These are phyloP conservation scores for Cerastoderma edule DNA, from an alignment of 2,888 invertebrate species.

Conservation along the genomic window DNA sequence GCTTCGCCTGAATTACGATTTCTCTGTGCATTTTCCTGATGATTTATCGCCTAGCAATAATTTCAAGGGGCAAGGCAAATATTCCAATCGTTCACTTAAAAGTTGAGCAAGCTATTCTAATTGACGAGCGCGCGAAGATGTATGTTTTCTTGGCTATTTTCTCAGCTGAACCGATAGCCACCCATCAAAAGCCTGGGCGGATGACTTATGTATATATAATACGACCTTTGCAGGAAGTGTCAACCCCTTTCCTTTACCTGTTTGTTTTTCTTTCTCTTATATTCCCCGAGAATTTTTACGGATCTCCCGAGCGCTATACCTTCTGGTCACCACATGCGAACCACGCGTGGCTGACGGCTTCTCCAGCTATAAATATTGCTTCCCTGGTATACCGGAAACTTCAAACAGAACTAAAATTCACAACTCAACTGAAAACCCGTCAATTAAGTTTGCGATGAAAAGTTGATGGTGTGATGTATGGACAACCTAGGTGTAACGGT, in stretches of 20 bases:
- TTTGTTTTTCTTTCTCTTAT: slow-evolving; percentile 49
- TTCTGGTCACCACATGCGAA: slow-evolving; percentile 27
- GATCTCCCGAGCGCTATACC: slow-evolving; percentile 15
- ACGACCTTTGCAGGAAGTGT: slow-evolving; percentile 46
- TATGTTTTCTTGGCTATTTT: slow-evolving; percentile 17
- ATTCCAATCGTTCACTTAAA: too few species aligned
- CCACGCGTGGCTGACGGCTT: slow-evolving; percentile 8
- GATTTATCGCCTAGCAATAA: too few species aligned
- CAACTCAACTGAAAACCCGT: slow-evolving; percentile 32
- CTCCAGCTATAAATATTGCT: slow-evolving; percentile 20
- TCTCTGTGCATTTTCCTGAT: too few species aligned
- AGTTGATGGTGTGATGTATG: slow-evolving; percentile 19
- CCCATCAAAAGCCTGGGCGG: slow-evolving; percentile 30
- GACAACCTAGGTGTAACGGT: slow-evolving; percentile 21
- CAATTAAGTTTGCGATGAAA: slow-evolving; percentile 20
- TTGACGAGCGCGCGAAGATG: neutral
- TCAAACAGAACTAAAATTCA: slow-evolving; percentile 50
- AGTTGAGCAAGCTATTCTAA: slow-evolving; percentile 13
- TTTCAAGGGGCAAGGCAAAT: too few species aligned
- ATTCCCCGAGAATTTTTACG: slow-evolving; percentile 14
- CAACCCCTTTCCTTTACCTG: slow-evolving; percentile 46
- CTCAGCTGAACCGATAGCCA: slow-evolving; percentile 23
- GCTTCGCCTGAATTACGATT: too few species aligned
- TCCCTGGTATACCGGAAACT: slow-evolving; percentile 52
- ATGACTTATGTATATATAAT: slow-evolving; percentile 39